Base-by-base conservation (phyloP, 2,888 invertebrate genomes). In the Caenorhabditis sp. region DNA sequence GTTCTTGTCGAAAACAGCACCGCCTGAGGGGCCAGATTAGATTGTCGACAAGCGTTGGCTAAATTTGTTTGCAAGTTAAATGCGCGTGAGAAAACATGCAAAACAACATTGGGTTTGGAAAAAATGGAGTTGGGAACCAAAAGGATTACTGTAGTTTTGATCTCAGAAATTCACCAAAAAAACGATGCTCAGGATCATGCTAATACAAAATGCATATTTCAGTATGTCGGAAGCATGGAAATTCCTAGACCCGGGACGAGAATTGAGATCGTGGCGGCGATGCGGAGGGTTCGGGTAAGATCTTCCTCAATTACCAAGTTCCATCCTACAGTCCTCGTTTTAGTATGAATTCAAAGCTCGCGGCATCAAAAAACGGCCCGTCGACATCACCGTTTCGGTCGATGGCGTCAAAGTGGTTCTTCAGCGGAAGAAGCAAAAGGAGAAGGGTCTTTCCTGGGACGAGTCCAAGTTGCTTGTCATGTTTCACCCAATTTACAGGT, bases 311-410 rank as follows among this genome's bases (percentile, higher is more conserved):
- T 19, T 47, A 19, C n/a, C 19, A 51, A n/a, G n/a, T n/a, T n/a
- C 6, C 19, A 26, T 31, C 0, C 12, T 58, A 22, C 12, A 90
- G 86, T n/a, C n/a, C n/a, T n/a, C n/a, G n/a, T 90, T 94, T 84
- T 95, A 98, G 97, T 97, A 97, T 94, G 98, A 99, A 94, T 98
- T 97, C 94, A 98, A 98, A 94, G 96, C 97, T 89, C 96, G 96
- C 93, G 97, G 96, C 74, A 95, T 97, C 92, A 98, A 98, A 94
- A 99, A 99, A 94, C 96, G 96, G 93, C 98, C 98, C 94, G 98
- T 98, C 91, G 96, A 95, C 80, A 95, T 99, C 87, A 96, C 96
- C 90, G 95, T 99, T 86, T 97, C 97, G 24, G 96, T 97, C 58
- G 97, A 98, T 88, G 98, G 98, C 26, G 96, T 98, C 82, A 95